These are phyloP conservation scores for Herpetotheres cachinnans DNA, from an alignment of 2,113 vertebrate species.

Conservation along the genomic window DNA sequence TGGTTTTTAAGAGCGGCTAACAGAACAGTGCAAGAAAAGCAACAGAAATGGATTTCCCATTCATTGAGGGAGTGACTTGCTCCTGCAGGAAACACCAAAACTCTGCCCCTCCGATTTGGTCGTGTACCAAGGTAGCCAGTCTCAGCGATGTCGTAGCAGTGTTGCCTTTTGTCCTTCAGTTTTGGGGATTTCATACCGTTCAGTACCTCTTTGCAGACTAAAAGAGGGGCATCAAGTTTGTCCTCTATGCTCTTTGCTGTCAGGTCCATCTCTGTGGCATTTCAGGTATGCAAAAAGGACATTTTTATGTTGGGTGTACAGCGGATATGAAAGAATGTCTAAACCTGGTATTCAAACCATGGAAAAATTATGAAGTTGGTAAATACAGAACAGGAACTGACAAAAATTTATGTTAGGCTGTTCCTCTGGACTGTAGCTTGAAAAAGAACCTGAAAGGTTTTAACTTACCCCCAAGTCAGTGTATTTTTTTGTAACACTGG, in stretches of 20 bases:
- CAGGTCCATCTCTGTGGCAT: background rate
- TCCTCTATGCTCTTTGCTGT: background rate
- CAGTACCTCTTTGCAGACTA: background rate
- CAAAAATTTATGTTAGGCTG: background rate
- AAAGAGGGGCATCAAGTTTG: background rate
- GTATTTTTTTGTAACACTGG: background rate
- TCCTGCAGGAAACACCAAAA: background rate
- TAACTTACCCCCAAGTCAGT: background rate
- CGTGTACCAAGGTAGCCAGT: fast-evolving
- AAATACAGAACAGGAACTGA: background rate
- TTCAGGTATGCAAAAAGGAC: background rate
- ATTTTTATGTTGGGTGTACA: background rate
- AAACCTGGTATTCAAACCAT: background rate
- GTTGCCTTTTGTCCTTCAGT: background rate
- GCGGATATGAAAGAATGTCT: background rate
- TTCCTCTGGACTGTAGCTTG: background rate
- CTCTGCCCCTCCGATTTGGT: background rate
- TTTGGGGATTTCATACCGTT: background rate
- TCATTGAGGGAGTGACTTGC: background rate
- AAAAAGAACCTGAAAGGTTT: background rate
- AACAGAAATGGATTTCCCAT: background rate
- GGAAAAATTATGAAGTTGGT: background rate
- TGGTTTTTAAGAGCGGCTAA: background rate
- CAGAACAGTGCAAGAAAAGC: background rate
- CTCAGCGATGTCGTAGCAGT: fast-evolving